phyloP scores from a whole-genome alignment of 2,113 vertebrate species.

The Perca flavescens region DNA sequence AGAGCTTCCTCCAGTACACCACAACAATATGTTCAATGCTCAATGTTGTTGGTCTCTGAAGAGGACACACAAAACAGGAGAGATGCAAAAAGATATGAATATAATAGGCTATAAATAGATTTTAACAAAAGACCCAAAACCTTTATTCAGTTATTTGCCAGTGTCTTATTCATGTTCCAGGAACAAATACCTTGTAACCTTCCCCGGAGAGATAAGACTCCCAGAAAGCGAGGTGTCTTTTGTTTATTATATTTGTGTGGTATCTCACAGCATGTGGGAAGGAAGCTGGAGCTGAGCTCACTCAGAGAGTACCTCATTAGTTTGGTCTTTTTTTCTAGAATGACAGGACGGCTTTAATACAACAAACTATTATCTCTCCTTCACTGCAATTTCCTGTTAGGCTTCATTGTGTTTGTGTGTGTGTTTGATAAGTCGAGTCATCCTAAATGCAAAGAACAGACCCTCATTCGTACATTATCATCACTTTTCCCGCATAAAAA shows the following conservation, averaged over 20 bases:
- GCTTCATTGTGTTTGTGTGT: conserved; percentile 1
- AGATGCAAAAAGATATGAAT: background rate
- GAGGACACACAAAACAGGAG: background rate
- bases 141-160: background rate
- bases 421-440: conserved; percentile 22
- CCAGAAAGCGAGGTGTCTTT: background rate
- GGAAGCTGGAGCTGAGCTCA: conserved; percentile 23
- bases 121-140: background rate
- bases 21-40: background rate
- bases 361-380: conserved; percentile 56
- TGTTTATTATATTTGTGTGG: conserved; percentile 45
- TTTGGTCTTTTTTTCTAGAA: conserved; percentile 47
- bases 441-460: background rate
- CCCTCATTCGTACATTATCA: background rate
- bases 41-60: background rate
- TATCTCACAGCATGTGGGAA: conserved; percentile 42
- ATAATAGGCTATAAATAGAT: background rate
- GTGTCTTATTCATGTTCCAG: conserved; percentile 29
- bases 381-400: conserved; percentile 3
- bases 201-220: background rate
- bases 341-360: conserved; percentile 37
- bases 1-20: background rate
- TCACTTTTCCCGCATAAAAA: background rate
- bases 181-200: background rate
- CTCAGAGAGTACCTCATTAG: conserved; percentile 63